phyloP scores from a whole-genome alignment of 2,113 vertebrate species.

The Muscicapa adusta region DNA sequence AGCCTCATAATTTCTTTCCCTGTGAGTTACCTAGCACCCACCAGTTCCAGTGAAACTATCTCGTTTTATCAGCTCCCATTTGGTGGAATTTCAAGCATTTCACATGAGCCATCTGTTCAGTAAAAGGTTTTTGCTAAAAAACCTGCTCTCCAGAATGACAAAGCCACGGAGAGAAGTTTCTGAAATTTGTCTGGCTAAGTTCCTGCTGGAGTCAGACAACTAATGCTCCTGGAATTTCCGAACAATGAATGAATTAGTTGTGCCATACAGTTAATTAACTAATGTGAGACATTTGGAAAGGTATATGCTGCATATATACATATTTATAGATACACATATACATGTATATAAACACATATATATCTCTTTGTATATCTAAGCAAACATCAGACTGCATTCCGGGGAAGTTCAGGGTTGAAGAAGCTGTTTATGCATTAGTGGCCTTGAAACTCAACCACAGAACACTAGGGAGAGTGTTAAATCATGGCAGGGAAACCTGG shows the following conservation, averaged over 20 bases:
- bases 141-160: neutral
- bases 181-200: neutral
- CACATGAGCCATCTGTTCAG: slow-evolving; percentile 10
- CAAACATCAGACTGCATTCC: neutral
- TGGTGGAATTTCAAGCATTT: slow-evolving; percentile 25
- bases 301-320: neutral
- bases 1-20: neutral
- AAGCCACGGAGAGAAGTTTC: neutral
- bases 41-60: neutral
- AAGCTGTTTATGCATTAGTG: neutral
- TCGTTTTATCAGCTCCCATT: neutral
- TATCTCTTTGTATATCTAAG: neutral
- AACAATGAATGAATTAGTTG: slow-evolving; percentile 30
- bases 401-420: neutral
- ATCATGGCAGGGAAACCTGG: neutral
- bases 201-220: neutral
- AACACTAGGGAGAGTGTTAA: neutral
- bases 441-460: neutral
- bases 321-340: neutral
- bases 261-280: neutral
- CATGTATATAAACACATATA: neutral
- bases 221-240: slow-evolving; percentile 16
- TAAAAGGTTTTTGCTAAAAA: neutral
- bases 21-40: neutral
- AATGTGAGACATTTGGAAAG: neutral